Percentiles rank a stretch among this genome's conserved stretches.
Evolutionary conservation across 2,888 invertebrate genomes (phyloP).

Genomic region (Neria commutata): DNA sequence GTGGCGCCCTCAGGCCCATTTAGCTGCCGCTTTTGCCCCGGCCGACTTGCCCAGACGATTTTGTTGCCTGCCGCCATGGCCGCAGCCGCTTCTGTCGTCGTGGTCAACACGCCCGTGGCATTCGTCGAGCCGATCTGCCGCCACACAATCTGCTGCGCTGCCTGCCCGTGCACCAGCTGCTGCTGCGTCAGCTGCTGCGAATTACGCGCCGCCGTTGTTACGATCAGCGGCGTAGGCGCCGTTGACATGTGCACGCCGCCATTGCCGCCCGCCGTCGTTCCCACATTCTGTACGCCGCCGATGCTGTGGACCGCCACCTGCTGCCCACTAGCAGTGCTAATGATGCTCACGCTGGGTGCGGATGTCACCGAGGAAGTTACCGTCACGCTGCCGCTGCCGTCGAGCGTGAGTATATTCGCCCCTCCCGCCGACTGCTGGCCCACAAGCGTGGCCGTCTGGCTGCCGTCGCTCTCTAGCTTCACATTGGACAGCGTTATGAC

Average conservation of each 20-base stretch:
- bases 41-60: slow-evolving; percentile 55
- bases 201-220: slow-evolving; percentile 50
- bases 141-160: slow-evolving; percentile 54
- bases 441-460: slow-evolving; percentile 17
- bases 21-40: slow-evolving; percentile 52
- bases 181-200: slow-evolving; percentile 42
- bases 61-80: slow-evolving; percentile 49
- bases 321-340: slow-evolving; percentile 53
- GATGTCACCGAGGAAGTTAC: slow-evolving; percentile 17
- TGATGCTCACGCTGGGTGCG: slow-evolving; percentile 47
- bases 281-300: slow-evolving; percentile 42
- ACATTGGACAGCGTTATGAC: slow-evolving; percentile 56
- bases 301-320: slow-evolving; percentile 56
- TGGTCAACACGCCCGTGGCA: slow-evolving; percentile 44
- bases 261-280: slow-evolving; percentile 23
- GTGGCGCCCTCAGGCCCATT: slow-evolving; percentile 60
- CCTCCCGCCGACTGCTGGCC: slow-evolving; percentile 12
- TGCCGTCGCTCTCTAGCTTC: slow-evolving; percentile 51
- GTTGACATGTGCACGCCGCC: slow-evolving; percentile 32
- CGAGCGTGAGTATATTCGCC: slow-evolving; percentile 24
- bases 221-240: slow-evolving; percentile 46
- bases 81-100: slow-evolving; percentile 42
- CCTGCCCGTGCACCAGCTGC: slow-evolving; percentile 42
- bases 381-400: slow-evolving; percentile 19
- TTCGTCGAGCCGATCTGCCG: slow-evolving; percentile 52